Evolutionary conservation across 2,888 invertebrate genomes (phyloP), one percentile per base, ranked within the genome.

Genomic region (Apamea monoglypha): DNA sequence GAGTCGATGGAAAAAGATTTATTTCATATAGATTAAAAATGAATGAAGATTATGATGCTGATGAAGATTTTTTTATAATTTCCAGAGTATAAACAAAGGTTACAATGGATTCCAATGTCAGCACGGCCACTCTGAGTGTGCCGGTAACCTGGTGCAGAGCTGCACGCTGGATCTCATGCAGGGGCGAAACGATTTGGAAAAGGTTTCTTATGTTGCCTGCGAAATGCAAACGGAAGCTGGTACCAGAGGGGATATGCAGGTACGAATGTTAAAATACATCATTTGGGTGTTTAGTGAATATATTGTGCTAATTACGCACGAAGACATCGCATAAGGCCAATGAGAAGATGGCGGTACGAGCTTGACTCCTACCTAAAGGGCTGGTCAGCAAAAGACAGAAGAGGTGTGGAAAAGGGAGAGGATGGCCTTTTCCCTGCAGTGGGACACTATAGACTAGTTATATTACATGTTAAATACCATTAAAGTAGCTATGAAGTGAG

Each of bases 81-180:
- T 36, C 3, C 91, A 96, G 96, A 96, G 96, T 82, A 90, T 94
- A 88, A 91, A 94, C 82, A 87, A 92, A 18, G 95, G 95, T 16
- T 92, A 95, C 53, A 91, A 91, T 40, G 92, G 95, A 0, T 97
- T 98, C 87, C 91, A 94, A 81, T 98, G 98, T 90, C 98, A 98
- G 92, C 98, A 98, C 90, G 98, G 98, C 0, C 96, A 97, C 0
- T 87, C 93, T 0, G 98, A 98, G 91, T 98, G 98, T 84, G 92
- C 94, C 68, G 98, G 98, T 7, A 98, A 98, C 90, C 94, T 97
- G 77, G 95, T 98, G 61, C 97, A 98, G 90, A 97, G 97, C 67
- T 98, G 98, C 91, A 96, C 97, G 7, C 91, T 98, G 74, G 96
- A 88, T 83, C 84, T 89, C 59, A 95, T 93, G 93, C 87, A 74